A percentile compares a stretch with the other conserved stretches of the same genome.
These are phyloP conservation scores for Glaucopsyche alexis DNA, from an alignment of 2,888 invertebrate species.

Conservation along the genomic window DNA sequence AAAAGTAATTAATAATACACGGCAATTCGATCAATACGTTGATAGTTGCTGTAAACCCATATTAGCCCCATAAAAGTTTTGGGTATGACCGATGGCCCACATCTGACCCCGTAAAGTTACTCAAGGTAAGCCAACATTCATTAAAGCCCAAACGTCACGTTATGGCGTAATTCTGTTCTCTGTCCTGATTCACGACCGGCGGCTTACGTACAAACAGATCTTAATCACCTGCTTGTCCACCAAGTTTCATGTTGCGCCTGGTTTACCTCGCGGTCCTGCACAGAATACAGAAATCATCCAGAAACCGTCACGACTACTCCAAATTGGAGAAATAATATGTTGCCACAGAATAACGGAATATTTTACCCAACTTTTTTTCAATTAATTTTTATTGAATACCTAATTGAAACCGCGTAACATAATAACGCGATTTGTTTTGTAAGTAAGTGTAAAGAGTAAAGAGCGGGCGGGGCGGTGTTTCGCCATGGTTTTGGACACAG, in stretches of 20 bases:
- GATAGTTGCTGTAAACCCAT: slow-evolving; percentile 1
- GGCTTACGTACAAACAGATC: slow-evolving; percentile 6
- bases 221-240: background rate
- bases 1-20: slow-evolving; percentile 8
- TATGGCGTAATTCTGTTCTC: slow-evolving; percentile 27
- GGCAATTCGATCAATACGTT: slow-evolving; percentile 17
- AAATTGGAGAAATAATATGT: too few species aligned
- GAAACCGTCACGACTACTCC: too few species aligned
- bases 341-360: too few species aligned
- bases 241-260: background rate
- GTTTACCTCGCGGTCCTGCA: too few species aligned
- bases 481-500: too few species aligned
- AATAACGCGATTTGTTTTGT: too few species aligned
- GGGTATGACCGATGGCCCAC: slow-evolving; percentile 13
- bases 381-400: too few species aligned
- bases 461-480: too few species aligned
- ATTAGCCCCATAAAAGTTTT: slow-evolving; percentile 16
- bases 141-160: slow-evolving; percentile 29
- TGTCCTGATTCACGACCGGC: slow-evolving; percentile 6
- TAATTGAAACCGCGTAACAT: too few species aligned
- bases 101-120: slow-evolving; percentile 34
- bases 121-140: slow-evolving; percentile 42
- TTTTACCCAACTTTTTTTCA: too few species aligned
- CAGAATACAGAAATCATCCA: too few species aligned
- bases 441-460: too few species aligned